phyloP scores from a whole-genome alignment of 2,113 vertebrate species.

The Amazona vittata region DNA sequence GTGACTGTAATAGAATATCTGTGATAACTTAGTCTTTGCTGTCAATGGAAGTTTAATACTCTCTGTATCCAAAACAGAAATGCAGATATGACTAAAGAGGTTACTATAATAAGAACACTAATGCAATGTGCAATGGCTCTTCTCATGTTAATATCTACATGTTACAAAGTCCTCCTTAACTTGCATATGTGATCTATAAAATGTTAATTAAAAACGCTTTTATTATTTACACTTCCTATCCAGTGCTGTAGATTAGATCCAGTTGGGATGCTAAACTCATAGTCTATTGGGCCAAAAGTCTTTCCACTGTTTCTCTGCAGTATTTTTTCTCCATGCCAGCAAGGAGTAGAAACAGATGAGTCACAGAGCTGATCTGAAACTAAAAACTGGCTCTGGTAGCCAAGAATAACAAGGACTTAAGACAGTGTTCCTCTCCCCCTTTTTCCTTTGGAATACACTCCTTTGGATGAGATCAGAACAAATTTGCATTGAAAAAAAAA shows the following conservation, averaged over 20 bases:
- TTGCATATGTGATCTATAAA: background rate
- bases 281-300: background rate
- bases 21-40: background rate
- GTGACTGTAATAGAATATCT: background rate
- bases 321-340: slow-evolving; percentile 31
- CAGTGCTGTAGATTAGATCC: background rate
- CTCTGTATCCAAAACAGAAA: background rate
- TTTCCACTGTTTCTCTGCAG: slow-evolving; percentile 4
- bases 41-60: background rate
- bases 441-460: background rate
- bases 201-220: background rate
- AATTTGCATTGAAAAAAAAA: background rate
- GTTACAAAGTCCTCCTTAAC: background rate
- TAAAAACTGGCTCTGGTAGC: background rate
- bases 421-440: background rate
- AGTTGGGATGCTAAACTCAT: background rate
- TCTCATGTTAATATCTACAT: background rate
- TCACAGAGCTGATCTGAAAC: slow-evolving; percentile 14
- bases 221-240: background rate
- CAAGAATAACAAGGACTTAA: slow-evolving; percentile 17
- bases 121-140: background rate
- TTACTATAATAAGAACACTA: background rate
- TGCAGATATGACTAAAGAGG: background rate
- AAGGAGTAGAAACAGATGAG: slow-evolving; percentile 37
- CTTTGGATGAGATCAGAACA: background rate